phyloP scores from a whole-genome alignment of 2,113 vertebrate species.

The Synodontis membranacea region DNA sequence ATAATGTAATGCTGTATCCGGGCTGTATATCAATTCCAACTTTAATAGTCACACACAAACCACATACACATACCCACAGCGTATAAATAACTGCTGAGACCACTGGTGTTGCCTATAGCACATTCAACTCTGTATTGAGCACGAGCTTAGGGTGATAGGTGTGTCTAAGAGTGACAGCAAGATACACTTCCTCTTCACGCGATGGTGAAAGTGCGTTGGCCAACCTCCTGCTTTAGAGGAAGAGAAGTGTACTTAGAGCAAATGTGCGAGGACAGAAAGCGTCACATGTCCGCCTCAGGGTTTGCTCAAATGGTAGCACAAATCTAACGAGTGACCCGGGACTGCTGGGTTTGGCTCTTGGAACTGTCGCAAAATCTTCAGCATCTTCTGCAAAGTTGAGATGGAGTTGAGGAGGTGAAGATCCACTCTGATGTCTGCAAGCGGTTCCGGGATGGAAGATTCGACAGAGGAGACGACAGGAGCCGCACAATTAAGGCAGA shows the following conservation, averaged over 20 bases:
- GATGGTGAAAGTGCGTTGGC: slow-evolving; percentile 62
- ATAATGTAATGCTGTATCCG: neutral
- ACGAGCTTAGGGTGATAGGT: slow-evolving; percentile 61
- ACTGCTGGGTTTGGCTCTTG: neutral
- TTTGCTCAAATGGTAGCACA: neutral
- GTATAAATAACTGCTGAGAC: slow-evolving; percentile 13
- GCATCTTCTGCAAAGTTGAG: slow-evolving; percentile 17
- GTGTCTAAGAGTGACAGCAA: slow-evolving; percentile 63
- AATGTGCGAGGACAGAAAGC: slow-evolving; percentile 43
- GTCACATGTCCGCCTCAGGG: slow-evolving; percentile 29
- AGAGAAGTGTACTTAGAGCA: slow-evolving; percentile 31
- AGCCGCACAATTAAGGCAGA: slow-evolving; percentile 38
- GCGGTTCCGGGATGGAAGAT: slow-evolving; percentile 19
- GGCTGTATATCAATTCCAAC: neutral
- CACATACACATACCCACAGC: neutral
- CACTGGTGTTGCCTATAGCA: neutral
- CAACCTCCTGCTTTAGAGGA: slow-evolving; percentile 62
- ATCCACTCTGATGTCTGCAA: slow-evolving; percentile 8
- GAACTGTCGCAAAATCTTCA: neutral
- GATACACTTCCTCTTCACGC: slow-evolving; percentile 72
- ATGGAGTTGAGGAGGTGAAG: slow-evolving; percentile 36
- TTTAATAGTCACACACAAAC: neutral
- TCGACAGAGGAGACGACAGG: slow-evolving; percentile 44
- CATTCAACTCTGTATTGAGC: neutral
- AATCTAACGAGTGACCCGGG: neutral